Evolutionary conservation across 2,888 invertebrate genomes (phyloP).

Genomic region (Drosophila demipolita): DNA sequence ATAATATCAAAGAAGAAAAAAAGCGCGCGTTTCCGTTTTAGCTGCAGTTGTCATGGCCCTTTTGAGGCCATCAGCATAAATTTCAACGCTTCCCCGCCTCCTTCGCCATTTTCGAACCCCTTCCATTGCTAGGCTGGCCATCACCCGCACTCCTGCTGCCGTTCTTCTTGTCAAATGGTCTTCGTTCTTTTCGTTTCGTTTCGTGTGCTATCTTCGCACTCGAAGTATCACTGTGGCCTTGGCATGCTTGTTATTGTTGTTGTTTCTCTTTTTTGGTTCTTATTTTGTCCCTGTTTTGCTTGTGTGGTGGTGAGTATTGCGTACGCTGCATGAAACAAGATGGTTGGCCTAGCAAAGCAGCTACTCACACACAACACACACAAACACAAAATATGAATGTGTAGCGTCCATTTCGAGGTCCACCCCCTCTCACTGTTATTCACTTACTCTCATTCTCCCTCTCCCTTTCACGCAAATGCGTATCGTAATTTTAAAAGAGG

Average conservation of each 20-base stretch:
- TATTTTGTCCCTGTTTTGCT: neutral
- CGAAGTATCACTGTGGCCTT: conserved; percentile 40
- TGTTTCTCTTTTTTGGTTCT: conserved; percentile 7
- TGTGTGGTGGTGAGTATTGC: conserved; percentile 31
- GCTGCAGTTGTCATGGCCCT: neutral
- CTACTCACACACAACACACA: conserved; percentile 18
- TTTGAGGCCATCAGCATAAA: conserved; percentile 1
- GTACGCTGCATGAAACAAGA: conserved; percentile 61
- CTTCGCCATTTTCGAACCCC: neutral
- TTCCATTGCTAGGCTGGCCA: conserved; percentile 6
- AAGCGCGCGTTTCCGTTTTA: neutral
- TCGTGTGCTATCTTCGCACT: conserved; percentile 23
- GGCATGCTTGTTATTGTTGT: conserved; percentile 25
- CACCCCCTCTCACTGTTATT: conserved; percentile 48
- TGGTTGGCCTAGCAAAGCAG: conserved; percentile 62
- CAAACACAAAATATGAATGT: conserved; percentile 18
- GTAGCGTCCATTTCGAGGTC: conserved; percentile 23
- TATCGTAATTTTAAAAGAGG: conserved; percentile 26
- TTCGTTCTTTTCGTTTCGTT: neutral
- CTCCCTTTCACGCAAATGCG: conserved; percentile 24
- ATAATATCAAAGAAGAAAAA: neutral
- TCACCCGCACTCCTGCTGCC: neutral
- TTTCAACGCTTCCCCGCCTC: neutral
- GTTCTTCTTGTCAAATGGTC: neutral
- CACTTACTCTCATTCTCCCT: neutral